Base-by-base conservation (phyloP, 2,888 invertebrate genomes). In the Digitonthophagus gazella region DNA sequence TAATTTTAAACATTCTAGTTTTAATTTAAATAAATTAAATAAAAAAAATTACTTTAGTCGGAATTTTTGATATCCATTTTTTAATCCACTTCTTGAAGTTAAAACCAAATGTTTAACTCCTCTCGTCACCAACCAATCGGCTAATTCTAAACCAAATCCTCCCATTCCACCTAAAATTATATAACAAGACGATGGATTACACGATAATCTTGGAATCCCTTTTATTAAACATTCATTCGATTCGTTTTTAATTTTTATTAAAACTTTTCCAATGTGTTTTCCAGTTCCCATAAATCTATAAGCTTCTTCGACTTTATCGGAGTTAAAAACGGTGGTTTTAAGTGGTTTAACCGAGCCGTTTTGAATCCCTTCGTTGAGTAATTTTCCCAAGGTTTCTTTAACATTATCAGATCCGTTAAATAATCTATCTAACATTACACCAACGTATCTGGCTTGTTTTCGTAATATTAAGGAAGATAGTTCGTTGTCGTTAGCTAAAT, bases 111-210 rank as follows among this genome's bases (percentile, higher is more conserved):
- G 91, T 74, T 85, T 87, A 0, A 92, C 95, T 0, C 96, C 96
- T 72, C 96, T 86, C 66, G 92, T 81, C 64, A 95, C 87, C 76
- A 97, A 84, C 94, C 95, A 96, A 77, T 95, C 92, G 0, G 91
- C 90, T 64, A 97, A 81, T 81, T 97, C 97, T 63, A 97, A 84
- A 2, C 97, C 97, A 78, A 97, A 95, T 0, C 97, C 97, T 61
- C 97, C 97, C 0, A 97, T 85, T 58, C 97, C 96, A 6, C 93
- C 93, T 0, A 90, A 85, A 3, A 93, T 86, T 0, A 93, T 77
- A 83, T 92, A 83, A 1, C 68, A 64, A 20, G 56, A 54, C 6
- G 67, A 64, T 2, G 72, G 71, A 58, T 72, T 65, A 65, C 70
- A 70, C 64, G 63, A 69, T 14, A 68, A 71, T 58, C 71, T 71